phyloP scores from a whole-genome alignment of 2,888 invertebrate species.

The Cartodere bifasciata region DNA sequence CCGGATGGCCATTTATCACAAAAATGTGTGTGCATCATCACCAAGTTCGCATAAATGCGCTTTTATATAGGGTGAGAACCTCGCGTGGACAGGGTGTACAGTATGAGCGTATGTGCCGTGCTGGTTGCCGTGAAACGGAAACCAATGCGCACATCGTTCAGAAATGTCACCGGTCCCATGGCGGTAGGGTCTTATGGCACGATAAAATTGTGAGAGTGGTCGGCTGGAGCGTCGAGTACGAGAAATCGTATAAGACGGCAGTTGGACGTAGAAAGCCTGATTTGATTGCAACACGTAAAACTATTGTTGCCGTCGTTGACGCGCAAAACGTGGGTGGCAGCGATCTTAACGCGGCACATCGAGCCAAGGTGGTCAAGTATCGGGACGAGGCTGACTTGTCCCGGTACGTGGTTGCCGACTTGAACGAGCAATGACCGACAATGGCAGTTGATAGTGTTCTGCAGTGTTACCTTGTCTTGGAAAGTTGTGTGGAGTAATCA shows the following conservation, averaged over 20 bases:
- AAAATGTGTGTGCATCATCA: too few relatives aligned
- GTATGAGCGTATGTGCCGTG: constrained; percentile 3
- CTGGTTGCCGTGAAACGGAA: constrained; percentile 3
- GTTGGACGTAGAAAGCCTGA: constrained; percentile 3
- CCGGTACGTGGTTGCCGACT: too few relatives aligned
- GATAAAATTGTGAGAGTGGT: constrained; percentile 37
- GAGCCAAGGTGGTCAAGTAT: too few relatives aligned
- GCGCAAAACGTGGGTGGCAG: not conserved
- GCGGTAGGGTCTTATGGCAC: constrained; percentile 43
- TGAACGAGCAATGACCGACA: too few relatives aligned
- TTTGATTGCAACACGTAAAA: not conserved
- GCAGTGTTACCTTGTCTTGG: too few relatives aligned
- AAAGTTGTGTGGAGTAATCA: too few relatives aligned
- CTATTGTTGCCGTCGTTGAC: not conserved
- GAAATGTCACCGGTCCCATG: constrained; percentile 49
- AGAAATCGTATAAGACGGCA: not conserved
- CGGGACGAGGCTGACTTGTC: too few relatives aligned
- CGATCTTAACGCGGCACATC: too few relatives aligned
- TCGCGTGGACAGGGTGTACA: not conserved
- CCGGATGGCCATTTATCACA: too few relatives aligned
- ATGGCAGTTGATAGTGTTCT: too few relatives aligned
- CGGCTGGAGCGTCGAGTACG: constrained; percentile 47
- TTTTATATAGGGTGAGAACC: constrained; percentile 16
- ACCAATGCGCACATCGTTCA: constrained; percentile 40
- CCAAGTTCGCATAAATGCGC: constrained; percentile 5